phyloP scores from a whole-genome alignment of 2,113 vertebrate genomes.

The Epinephelus moara region DNA sequence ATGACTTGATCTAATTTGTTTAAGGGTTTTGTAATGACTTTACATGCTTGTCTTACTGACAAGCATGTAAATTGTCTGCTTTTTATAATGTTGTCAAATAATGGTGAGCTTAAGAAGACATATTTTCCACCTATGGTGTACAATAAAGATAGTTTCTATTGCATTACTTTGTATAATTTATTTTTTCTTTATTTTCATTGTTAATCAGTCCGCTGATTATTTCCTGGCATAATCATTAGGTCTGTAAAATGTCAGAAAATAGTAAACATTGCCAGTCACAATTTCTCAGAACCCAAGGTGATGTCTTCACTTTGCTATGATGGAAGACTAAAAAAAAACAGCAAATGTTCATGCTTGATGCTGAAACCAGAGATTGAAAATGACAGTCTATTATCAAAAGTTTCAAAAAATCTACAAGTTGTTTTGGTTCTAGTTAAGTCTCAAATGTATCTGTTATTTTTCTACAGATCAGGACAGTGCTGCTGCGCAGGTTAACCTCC shows the following conservation, averaged over 20 bases:
- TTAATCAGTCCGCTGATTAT: not conserved
- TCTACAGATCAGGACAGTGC: slow-evolving; percentile 59
- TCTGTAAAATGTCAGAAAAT: not conserved
- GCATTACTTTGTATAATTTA: not conserved
- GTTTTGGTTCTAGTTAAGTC: not conserved
- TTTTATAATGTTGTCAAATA: too few species aligned
- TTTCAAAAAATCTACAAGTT: not conserved
- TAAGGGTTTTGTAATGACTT: too few species aligned
- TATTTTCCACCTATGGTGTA: too few species aligned
- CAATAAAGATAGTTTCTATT: not conserved
- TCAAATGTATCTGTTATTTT: not conserved
- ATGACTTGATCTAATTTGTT: too few species aligned
- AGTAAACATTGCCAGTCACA: not conserved
- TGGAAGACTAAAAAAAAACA: not conserved
- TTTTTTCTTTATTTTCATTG: not conserved
- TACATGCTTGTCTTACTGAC: too few species aligned
- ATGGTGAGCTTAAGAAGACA: too few species aligned
- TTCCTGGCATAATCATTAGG: not conserved
- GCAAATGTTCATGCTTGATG: not conserved
- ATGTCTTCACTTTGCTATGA: not conserved
- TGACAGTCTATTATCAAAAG: not conserved
- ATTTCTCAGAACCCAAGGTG: not conserved
- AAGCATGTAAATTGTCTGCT: too few species aligned
- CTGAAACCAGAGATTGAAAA: not conserved
- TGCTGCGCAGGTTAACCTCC: slow-evolving; percentile 29